These are phyloP conservation scores for Perca flavescens DNA, from an alignment of 2,113 vertebrate genomes.

Conservation along the genomic window DNA sequence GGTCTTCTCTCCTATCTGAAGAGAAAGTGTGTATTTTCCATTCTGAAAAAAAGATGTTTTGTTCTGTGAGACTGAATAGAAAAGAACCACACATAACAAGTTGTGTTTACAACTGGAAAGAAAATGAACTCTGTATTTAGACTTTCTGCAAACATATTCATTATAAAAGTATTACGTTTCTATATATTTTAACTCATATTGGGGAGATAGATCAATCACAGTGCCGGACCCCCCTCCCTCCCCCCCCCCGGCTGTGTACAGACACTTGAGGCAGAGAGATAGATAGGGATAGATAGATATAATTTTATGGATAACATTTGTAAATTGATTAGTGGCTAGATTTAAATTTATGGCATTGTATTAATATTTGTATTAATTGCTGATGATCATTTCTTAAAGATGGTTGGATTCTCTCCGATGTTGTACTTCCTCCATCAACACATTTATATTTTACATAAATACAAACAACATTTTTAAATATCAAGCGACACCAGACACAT, in stretches of 20 bases:
- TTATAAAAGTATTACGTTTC: neutral
- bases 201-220: no score
- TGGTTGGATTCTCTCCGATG: neutral
- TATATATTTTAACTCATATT: no score
- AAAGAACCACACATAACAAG: neutral
- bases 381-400: no score
- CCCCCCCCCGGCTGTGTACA: no score
- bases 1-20: constrained; percentile 44
- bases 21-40: constrained; percentile 58
- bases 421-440: neutral
- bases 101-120: neutral
- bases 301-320: no score
- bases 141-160: neutral
- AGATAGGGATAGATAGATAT: no score
- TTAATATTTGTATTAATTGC: no score
- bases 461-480: neutral
- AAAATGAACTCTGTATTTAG: neutral
- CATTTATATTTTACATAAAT: neutral
- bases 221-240: no score
- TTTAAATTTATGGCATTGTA: no score
- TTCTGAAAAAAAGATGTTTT: constrained; percentile 52
- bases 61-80: neutral
- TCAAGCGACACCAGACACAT: neutral
- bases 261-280: no score
- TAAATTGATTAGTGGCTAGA: no score